Evolutionary conservation across 1,140 invertebrate genomes (phyloP), one percentile per base, ranked within the genome.

Genomic region (Neomicropteryx cornuta): DNA sequence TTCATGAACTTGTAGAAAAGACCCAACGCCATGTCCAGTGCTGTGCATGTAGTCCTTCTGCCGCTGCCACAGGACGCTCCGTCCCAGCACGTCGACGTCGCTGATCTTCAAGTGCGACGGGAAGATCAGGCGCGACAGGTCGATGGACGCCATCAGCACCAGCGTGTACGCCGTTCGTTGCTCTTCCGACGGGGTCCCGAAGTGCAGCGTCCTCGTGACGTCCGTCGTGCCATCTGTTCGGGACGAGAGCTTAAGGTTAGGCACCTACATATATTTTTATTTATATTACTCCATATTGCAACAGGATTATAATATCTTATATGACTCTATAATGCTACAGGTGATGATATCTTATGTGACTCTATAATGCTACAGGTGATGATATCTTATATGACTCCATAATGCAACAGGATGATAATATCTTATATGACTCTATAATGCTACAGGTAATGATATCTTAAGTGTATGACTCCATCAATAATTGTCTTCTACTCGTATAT

Each of bases 181-280:
- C 31, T 83, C 73, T 1, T 67, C 54, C 0, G 81, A 79, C 1
- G 91, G 88, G 11, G 62, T 66, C 1, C 90, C 90, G 53, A 87
- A 87, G 60, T 94, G 89, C 5, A 96, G 62, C 0, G 93, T 97
- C 40, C 94, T 70, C 0, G 93, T 92, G 0, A 96, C 81, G 53
- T 95, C 88, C 1, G 92, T 97, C 1, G 92, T 96, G 23, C 93
- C 92, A 66, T 94, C 88, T 68, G 45, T 27, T n/a, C n/a, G n/a
- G n/a, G n/a, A n/a, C n/a, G 73, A 41, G 5, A 46, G 56, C 36
- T 32, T 36, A 13, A 3, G 37, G 33, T 28, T 39, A 18, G n/a
- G n/a, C n/a, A n/a, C n/a, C n/a, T n/a, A n/a, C n/a, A n/a, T n/a
- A n/a, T n/a, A n/a, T n/a, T n/a, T 28, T 2, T 29, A 39, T 3